Percentiles rank a stretch among this genome's conserved stretches.
These are phyloP conservation scores for Vulpes ferrilata DNA, from an alignment of 2,113 vertebrate species.

Conservation along the genomic window DNA sequence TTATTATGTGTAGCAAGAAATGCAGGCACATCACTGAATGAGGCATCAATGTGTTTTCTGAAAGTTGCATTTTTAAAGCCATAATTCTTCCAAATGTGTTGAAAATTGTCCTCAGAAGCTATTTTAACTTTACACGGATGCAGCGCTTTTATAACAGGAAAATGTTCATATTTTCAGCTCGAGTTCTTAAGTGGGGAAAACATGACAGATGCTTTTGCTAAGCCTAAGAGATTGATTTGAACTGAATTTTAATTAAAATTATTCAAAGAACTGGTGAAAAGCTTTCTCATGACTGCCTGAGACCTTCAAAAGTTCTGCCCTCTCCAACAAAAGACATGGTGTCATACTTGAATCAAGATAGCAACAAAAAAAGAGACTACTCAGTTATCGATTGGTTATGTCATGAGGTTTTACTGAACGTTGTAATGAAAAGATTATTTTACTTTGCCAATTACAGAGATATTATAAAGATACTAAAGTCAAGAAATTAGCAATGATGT, in stretches of 20 bases:
- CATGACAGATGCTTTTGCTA: slow-evolving; percentile 71
- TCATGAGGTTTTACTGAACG: slow-evolving; percentile 18
- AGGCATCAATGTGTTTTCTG: slow-evolving; percentile 66
- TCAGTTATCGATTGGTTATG: not conserved
- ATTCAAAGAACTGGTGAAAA: slow-evolving; percentile 61
- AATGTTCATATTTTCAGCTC: slow-evolving; percentile 79
- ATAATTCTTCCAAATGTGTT: slow-evolving; percentile 75
- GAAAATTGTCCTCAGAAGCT: slow-evolving; percentile 76
- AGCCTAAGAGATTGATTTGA: slow-evolving; percentile 56
- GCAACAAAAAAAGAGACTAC: not conserved
- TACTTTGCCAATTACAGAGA: not conserved
- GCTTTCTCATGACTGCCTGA: not conserved
- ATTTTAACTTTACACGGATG: slow-evolving; percentile 77
- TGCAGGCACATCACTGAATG: slow-evolving; percentile 10
- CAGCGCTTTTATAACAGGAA: slow-evolving; percentile 75
- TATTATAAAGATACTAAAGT: not conserved
- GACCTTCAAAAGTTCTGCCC: slow-evolving; percentile 29
- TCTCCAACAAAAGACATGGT: slow-evolving; percentile 23
- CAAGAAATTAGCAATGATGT: not conserved
- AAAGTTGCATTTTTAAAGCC: slow-evolving; percentile 77
- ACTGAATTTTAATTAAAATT: slow-evolving; percentile 80
- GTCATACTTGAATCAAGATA: slow-evolving; percentile 26
- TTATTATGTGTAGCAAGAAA: not conserved
- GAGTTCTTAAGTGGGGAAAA: slow-evolving; percentile 58
- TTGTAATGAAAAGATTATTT: not conserved